These are phyloP conservation scores for Papilio elwesi DNA, from an alignment of 2,888 invertebrate species.

Conservation along the genomic window DNA sequence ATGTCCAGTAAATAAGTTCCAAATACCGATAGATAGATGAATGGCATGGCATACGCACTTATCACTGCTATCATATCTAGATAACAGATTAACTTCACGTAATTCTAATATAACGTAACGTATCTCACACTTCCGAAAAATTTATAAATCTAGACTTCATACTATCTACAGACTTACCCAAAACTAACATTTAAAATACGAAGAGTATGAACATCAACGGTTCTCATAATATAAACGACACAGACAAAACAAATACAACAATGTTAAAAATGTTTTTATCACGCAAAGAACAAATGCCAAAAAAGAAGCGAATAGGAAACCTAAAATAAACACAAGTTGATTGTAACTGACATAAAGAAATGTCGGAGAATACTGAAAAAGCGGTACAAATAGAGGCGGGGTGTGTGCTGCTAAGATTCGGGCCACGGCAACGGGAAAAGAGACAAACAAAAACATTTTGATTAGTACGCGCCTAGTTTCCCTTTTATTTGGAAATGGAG, in stretches of 20 bases:
- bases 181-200: no score
- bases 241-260: not conserved
- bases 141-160: no score
- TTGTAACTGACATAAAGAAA: constrained; percentile 33
- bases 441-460: constrained; percentile 35
- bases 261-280: not conserved
- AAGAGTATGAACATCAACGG: no score
- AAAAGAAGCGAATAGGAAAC: constrained; percentile 19
- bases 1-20: no score
- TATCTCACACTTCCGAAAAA: no score
- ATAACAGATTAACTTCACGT: no score
- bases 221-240: not conserved
- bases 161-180: no score
- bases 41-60: no score
- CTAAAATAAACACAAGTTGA: constrained; percentile 36
- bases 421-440: constrained; percentile 25
- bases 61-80: no score
- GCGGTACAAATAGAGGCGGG: constrained; percentile 24
- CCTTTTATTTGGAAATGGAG: constrained; percentile 22
- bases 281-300: constrained; percentile 5
- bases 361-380: constrained; percentile 17
- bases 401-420: constrained; percentile 10
- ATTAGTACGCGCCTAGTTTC: constrained; percentile 38
- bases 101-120: no score
- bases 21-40: no score